phyloP scores from a whole-genome alignment of 2,888 invertebrate genomes.

The Chrysolina americana region DNA sequence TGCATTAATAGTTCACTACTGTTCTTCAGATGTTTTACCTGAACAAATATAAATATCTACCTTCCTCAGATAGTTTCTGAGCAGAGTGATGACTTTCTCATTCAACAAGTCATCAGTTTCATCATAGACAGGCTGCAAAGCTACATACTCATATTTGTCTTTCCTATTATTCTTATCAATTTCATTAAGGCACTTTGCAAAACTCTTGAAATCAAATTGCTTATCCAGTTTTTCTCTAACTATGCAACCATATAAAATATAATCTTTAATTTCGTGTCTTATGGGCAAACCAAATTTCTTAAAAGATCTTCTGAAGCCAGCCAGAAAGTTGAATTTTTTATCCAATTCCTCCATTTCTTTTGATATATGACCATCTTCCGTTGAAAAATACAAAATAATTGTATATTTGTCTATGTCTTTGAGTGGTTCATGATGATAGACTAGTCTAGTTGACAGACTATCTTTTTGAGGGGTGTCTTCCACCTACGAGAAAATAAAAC shows the following conservation, averaged over 20 bases:
- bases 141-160: conserved; percentile 50
- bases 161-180: conserved; percentile 47
- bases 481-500: conserved; percentile 40
- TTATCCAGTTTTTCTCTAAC: conserved; percentile 50
- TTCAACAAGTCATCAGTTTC: conserved; percentile 55
- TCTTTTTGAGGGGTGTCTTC: conserved; percentile 45
- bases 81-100: conserved; percentile 63
- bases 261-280: conserved; percentile 47
- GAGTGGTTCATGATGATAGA: conserved; percentile 53
- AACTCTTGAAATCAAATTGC: conserved; percentile 50
- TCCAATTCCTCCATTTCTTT: conserved; percentile 59
- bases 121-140: conserved; percentile 51
- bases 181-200: conserved; percentile 47
- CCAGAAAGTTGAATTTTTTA: conserved; percentile 60
- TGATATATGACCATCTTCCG: conserved; percentile 57
- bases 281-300: conserved; percentile 59
- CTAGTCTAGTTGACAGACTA: conserved; percentile 51
- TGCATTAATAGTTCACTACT: not conserved
- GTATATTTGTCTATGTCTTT: conserved; percentile 59
- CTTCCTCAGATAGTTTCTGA: conserved; percentile 58
- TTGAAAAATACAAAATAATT: conserved; percentile 64
- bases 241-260: conserved; percentile 59
- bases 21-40: conserved; percentile 39
- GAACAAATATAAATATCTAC: conserved; percentile 62
- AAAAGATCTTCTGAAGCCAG: conserved; percentile 49